These are phyloP conservation scores for Brachymystax lenok DNA, from an alignment of 2,797 vertebrate genomes.

Conservation along the genomic window DNA sequence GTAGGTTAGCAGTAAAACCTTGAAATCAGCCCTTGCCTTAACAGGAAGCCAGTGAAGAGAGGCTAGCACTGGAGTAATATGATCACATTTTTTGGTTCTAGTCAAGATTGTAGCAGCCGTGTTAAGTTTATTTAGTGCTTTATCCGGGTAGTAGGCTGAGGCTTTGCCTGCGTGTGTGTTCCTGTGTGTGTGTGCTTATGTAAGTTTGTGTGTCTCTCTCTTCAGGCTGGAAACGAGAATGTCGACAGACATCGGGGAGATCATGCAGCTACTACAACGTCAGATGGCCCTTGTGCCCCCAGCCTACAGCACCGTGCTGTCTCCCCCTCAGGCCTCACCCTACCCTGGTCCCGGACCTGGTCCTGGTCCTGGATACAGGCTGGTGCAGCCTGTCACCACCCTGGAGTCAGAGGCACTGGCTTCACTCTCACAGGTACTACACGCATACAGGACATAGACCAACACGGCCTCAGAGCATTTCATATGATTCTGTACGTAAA, in stretches of 20 bases:
- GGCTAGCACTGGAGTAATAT: no score
- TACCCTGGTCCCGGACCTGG: slow-evolving; percentile 23
- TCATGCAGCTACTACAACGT: slow-evolving; percentile 92
- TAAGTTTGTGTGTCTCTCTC: neutral
- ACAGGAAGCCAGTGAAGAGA: no score
- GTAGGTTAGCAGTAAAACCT: no score
- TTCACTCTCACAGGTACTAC: slow-evolving; percentile 75
- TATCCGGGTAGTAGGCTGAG: neutral
- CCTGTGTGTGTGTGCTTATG: neutral
- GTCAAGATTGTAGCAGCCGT: no score
- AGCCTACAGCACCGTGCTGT: slow-evolving; percentile 82
- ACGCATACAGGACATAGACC: no score
- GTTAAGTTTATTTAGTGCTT: no score
- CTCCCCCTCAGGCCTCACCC: slow-evolving; percentile 74
- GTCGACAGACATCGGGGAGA: slow-evolving; percentile 84
- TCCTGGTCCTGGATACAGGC: slow-evolving; percentile 20
- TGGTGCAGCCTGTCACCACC: slow-evolving; percentile 36
- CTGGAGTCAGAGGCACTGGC: slow-evolving; percentile 49
- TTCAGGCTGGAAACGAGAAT: slow-evolving; percentile 89
- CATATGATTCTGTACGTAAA: no score
- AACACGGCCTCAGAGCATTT: no score
- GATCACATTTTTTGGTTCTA: no score
- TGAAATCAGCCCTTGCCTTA: no score
- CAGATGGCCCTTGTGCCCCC: slow-evolving; percentile 88
- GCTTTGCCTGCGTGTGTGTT: neutral